Evolutionary conservation across 1,140 invertebrate species (phyloP).

Genomic region (Cyclargus thomasi): DNA sequence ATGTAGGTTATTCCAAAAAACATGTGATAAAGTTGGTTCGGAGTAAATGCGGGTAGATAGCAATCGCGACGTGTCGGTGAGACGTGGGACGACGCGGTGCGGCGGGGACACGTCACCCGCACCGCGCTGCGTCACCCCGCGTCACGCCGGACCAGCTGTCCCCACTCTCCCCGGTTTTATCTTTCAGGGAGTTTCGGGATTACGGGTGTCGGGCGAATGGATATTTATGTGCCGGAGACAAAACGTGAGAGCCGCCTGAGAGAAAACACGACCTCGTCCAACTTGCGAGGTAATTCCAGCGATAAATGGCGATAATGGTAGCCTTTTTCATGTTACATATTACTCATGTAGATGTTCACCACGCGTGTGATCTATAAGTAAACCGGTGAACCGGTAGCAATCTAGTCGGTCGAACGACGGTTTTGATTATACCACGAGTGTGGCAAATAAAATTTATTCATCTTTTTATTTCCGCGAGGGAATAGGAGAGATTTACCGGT

Average conservation of each 20-base stretch:
- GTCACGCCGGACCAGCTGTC: neutral
- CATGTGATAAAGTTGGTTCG: neutral
- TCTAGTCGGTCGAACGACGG: neutral
- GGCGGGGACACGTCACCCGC: too few species aligned
- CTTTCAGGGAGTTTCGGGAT: neutral
- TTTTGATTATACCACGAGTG: neutral
- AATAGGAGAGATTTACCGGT: neutral
- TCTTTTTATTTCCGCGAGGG: neutral
- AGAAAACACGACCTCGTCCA: too few species aligned
- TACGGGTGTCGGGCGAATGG: neutral
- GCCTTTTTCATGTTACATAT: too few species aligned
- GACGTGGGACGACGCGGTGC: neutral
- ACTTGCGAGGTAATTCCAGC: too few species aligned
- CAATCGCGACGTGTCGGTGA: neutral
- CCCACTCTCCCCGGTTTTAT: neutral
- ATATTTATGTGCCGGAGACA: neutral
- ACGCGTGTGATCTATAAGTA: too few species aligned
- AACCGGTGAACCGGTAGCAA: neutral
- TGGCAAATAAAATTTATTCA: neutral
- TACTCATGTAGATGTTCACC: too few species aligned
- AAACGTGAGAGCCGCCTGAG: neutral
- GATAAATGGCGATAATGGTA: too few species aligned
- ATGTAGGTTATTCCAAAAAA: neutral
- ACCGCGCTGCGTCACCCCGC: too few species aligned
- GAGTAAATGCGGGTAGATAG: neutral